A percentile compares a stretch with the other conserved stretches of the same genome.
These are phyloP conservation scores for Prietella phreatophila DNA, from an alignment of 2,113 vertebrate genomes.

Conservation along the genomic window DNA sequence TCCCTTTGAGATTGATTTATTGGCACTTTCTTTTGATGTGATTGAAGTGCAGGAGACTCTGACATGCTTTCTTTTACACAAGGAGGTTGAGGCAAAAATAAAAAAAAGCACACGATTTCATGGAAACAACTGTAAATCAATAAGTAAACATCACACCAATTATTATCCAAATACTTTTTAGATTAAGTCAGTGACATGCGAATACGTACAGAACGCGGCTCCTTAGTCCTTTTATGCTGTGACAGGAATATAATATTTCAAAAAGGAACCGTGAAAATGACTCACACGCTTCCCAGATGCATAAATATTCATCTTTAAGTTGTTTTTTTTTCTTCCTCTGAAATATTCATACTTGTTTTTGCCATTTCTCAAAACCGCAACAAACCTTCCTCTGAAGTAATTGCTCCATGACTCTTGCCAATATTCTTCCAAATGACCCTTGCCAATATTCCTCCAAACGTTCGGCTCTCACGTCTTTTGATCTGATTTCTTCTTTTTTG, in stretches of 20 bases:
- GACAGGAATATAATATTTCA: conserved; percentile 58
- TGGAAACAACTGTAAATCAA: not conserved
- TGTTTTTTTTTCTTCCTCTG: conserved; percentile 65
- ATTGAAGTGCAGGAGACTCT: not conserved
- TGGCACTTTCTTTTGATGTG: not conserved
- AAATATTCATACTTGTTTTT: conserved; percentile 74
- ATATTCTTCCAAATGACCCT: not conserved
- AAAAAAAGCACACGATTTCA: not conserved
- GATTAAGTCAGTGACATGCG: not conserved
- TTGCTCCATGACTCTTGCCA: conserved; percentile 34
- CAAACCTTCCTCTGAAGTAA: conserved; percentile 62
- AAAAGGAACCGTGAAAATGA: conserved; percentile 61
- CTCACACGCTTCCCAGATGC: conserved; percentile 61
- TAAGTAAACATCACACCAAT: not conserved
- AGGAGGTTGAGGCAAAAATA: not conserved
- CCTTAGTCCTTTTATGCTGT: not conserved
- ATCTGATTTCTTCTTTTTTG: conserved; percentile 55
- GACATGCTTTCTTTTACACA: not conserved
- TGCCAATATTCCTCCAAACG: conserved; percentile 54
- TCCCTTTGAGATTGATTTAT: not conserved
- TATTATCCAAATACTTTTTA: not conserved
- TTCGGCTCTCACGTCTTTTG: conserved; percentile 61
- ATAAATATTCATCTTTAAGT: conserved; percentile 74
- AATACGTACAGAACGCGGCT: not conserved
- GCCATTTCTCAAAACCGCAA: conserved; percentile 63